Percentiles rank a stretch among this genome's conserved stretches.
Evolutionary conservation across 2,113 vertebrate genomes (phyloP).

Genomic region (Laticauda colubrina): DNA sequence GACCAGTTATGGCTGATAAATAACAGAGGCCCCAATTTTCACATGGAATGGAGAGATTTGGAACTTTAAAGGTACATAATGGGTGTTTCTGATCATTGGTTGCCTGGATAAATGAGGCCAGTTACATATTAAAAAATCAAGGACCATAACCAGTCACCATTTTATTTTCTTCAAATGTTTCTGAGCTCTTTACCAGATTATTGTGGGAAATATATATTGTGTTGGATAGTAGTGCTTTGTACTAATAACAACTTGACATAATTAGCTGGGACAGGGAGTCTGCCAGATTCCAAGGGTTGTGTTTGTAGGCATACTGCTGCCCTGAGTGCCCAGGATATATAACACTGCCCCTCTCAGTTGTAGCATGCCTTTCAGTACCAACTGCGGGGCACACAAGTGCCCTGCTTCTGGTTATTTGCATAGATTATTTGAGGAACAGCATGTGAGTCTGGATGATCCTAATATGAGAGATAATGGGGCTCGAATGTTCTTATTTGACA

Average conservation of each 20-base stretch:
- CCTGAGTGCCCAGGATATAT: background rate
- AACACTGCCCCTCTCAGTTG: background rate
- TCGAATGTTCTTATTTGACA: background rate
- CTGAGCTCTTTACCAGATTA: background rate
- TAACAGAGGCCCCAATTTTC: background rate
- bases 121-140: background rate
- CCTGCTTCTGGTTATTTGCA: background rate
- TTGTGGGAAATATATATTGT: background rate
- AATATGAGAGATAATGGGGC: background rate
- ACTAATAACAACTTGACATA: background rate
- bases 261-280: background rate
- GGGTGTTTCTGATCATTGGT: background rate
- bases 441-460: background rate
- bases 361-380: background rate
- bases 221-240: background rate
- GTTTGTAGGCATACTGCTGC: background rate
- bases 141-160: background rate
- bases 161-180: background rate
- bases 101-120: background rate
- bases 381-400: background rate
- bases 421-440: background rate
- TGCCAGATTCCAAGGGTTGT: background rate
- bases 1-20: background rate
- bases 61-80: background rate
- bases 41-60: background rate